Evolutionary conservation across 2,113 vertebrate genomes (phyloP).

Genomic region (Gnathonemus echidnorhynchus): DNA sequence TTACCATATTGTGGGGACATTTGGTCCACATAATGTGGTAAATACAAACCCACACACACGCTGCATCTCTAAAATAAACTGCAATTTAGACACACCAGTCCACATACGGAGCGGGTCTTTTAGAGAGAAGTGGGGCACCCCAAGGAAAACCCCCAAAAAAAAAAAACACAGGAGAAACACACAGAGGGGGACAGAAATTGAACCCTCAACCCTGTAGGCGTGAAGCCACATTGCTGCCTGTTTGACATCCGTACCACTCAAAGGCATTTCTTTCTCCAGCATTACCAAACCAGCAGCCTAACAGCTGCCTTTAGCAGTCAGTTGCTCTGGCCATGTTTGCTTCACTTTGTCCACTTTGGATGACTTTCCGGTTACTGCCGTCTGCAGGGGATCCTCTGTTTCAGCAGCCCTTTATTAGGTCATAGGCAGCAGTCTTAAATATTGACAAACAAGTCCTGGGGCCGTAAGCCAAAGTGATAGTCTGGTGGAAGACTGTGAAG

Average conservation of each 20-base stretch:
- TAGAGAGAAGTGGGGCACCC: not conserved
- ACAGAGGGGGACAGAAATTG: not conserved
- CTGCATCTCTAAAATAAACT: not conserved
- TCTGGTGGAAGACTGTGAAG: constrained; percentile 32
- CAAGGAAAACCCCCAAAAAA: not conserved
- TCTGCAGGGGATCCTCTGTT: not conserved
- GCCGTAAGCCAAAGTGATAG: constrained; percentile 14
- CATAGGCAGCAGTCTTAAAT: not conserved
- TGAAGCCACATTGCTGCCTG: not conserved
- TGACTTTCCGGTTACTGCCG: not conserved
- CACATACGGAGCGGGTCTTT: not conserved
- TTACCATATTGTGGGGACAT: not conserved
- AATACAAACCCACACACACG: not conserved
- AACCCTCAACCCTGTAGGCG: not conserved
- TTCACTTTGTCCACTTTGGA: not conserved
- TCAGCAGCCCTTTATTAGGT: not conserved
- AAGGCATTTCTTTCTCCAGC: not conserved
- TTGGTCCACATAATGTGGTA: not conserved
- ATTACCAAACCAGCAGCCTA: not conserved
- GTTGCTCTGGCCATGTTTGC: not conserved
- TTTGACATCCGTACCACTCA: not conserved
- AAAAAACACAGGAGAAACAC: not conserved
- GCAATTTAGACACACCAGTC: not conserved
- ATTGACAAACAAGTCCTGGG: not conserved
- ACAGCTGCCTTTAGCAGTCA: not conserved